Evolutionary conservation across 2,797 vertebrate genomes (phyloP).

Genomic region (Coregonus ussuriensis): DNA sequence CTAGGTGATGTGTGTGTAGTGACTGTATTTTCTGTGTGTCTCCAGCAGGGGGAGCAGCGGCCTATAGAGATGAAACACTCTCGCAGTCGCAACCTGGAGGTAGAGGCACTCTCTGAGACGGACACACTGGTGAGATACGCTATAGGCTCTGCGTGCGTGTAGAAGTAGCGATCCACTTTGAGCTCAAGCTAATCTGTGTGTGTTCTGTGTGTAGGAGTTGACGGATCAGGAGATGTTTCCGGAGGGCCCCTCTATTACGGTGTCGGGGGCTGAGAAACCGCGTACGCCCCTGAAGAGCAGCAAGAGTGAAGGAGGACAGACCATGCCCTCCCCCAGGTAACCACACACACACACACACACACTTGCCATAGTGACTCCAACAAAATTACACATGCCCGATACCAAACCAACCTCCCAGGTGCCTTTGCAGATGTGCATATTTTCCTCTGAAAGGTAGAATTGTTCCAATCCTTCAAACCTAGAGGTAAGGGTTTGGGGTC

Average conservation of each 20-base stretch:
- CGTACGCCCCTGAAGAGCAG: slow-evolving; percentile 84
- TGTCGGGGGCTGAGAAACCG: slow-evolving; percentile 83
- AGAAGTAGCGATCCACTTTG: neutral
- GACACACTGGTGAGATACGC: slow-evolving; percentile 75
- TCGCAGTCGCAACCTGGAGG: slow-evolving; percentile 82
- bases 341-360: slow-evolving; percentile 27
- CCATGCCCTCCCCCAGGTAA: slow-evolving; percentile 82
- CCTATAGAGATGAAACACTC: slow-evolving; percentile 81
- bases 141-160: slow-evolving; percentile 21
- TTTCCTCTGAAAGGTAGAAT: too few species aligned
- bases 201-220: slow-evolving; percentile 70
- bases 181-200: neutral
- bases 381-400: neutral
- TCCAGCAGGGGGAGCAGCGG: slow-evolving; percentile 83
- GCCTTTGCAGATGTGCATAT: too few species aligned
- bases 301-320: slow-evolving; percentile 78
- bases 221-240: slow-evolving; percentile 82
- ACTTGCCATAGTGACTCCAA: neutral
- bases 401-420: too few species aligned
- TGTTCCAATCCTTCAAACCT: neutral
- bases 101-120: slow-evolving; percentile 77
- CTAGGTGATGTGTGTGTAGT: slow-evolving; percentile 4
- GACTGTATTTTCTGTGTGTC: slow-evolving; percentile 16
- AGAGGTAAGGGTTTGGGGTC: neutral
- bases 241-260: slow-evolving; percentile 80